Percentiles rank a stretch among this genome's conserved stretches.
These are phyloP conservation scores for Ladona fulva DNA, from an alignment of 1,140 invertebrate species.

Conservation along the genomic window DNA sequence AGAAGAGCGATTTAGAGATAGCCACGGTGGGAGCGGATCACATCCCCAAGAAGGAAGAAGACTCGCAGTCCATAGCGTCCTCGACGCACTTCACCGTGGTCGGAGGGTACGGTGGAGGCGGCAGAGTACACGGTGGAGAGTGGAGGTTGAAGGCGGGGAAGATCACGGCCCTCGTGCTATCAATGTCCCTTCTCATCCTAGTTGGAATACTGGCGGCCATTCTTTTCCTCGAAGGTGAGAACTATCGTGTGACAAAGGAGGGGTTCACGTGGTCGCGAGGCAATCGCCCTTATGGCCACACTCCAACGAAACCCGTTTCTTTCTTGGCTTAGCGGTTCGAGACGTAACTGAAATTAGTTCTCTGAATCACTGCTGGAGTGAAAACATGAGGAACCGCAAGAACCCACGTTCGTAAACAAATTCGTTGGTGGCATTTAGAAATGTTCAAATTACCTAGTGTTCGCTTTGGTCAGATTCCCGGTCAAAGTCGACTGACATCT, in stretches of 20 bases:
- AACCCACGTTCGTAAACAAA: too few species aligned
- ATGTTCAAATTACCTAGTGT: too few species aligned
- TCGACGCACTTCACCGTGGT: slow-evolving; percentile 78
- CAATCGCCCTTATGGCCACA: too few species aligned
- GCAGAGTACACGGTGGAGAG: slow-evolving; percentile 45
- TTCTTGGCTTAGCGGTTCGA: too few species aligned
- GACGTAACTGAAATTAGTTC: too few species aligned
- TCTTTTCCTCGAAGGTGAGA: slow-evolving; percentile 45
- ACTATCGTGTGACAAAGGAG: neutral
- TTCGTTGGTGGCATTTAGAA: too few species aligned
- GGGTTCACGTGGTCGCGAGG: neutral
- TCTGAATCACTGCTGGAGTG: too few species aligned
- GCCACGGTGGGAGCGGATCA: neutral
- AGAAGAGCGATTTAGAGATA: neutral
- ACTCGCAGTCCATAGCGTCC: slow-evolving; percentile 60
- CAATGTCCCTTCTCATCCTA: slow-evolving; percentile 67
- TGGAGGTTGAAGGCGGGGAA: slow-evolving; percentile 36
- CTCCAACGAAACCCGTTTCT: too few species aligned
- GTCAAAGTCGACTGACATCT: too few species aligned
- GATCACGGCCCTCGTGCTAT: slow-evolving; percentile 65
- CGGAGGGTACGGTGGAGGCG: slow-evolving; percentile 35
- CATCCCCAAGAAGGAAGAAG: neutral
- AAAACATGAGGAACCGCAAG: too few species aligned
- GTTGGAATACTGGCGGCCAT: slow-evolving; percentile 65
- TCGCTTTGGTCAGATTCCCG: too few species aligned